Evolutionary conservation across 2,113 vertebrate species (phyloP).

Genomic region (Myotis yumanensis): DNA sequence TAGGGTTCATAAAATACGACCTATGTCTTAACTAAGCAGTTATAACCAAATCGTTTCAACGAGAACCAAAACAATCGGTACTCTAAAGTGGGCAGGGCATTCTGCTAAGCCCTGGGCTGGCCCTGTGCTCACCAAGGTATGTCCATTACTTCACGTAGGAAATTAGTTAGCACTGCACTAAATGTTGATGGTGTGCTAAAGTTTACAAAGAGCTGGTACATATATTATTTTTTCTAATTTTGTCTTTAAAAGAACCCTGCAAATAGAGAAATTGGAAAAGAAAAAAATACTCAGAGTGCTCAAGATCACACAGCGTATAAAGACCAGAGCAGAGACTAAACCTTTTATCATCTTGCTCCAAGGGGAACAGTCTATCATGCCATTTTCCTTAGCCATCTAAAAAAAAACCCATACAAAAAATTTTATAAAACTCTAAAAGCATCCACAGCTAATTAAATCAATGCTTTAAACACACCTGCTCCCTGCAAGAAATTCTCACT

Average conservation of each 20-base stretch:
- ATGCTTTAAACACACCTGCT: neutral
- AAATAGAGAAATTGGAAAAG: neutral
- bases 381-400: neutral
- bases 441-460: slow-evolving; percentile 13
- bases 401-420: neutral
- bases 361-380: too few species aligned
- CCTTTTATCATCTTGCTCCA: neutral
- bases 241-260: neutral
- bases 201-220: neutral
- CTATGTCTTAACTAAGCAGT: neutral
- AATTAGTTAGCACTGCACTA: neutral
- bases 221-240: neutral
- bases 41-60: neutral
- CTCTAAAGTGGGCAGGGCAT: neutral
- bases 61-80: neutral
- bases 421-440: neutral
- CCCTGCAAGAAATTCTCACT: neutral
- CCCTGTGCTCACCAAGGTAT: neutral
- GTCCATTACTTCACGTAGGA: neutral
- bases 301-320: neutral
- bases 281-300: neutral
- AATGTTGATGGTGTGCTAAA: neutral
- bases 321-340: neutral
- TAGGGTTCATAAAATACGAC: neutral
- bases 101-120: neutral